Conservation (phyloP, 2,797 vertebrate genomes). For the Antrozous pallidus region DNA sequence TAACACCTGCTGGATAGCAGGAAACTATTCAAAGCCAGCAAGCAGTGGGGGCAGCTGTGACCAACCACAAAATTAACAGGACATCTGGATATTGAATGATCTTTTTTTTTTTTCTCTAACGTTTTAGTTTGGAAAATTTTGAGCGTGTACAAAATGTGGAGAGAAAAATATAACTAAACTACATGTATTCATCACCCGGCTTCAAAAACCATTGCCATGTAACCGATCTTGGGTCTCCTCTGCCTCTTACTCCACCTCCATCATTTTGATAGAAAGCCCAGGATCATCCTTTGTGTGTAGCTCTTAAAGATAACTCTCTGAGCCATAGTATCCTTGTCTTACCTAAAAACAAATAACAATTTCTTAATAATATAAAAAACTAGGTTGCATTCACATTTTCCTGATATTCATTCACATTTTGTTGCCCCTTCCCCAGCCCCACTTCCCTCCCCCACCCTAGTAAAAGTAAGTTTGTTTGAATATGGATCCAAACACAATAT, state of each 20-base stretch:
- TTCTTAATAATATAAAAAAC: not conserved
- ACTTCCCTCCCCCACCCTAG: fast-evolving
- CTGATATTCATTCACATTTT: not conserved
- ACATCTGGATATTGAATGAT: not conserved
- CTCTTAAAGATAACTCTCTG: not conserved
- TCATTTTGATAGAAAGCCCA: not conserved
- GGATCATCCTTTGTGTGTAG: not conserved
- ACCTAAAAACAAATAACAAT: not conserved
- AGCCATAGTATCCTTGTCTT: not conserved
- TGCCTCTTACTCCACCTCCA: not conserved
- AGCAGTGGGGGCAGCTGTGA: not conserved
- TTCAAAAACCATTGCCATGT: not conserved
- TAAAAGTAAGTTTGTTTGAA: not conserved
- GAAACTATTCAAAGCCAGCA: not conserved
- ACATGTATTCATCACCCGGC: not conserved
- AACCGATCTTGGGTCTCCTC: not conserved
- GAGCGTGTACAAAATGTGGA: not conserved
- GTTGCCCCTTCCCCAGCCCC: fast-evolving
- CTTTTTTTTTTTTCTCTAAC: not conserved
- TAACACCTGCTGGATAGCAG: not conserved
- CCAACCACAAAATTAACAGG: not conserved
- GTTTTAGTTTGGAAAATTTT: not conserved
- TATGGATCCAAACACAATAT: not conserved
- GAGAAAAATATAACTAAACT: not conserved
- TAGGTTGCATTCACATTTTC: not conserved